These are phyloP conservation scores for Nematopogon swammerdamellus DNA, from an alignment of 2,888 invertebrate species.

Conservation along the genomic window DNA sequence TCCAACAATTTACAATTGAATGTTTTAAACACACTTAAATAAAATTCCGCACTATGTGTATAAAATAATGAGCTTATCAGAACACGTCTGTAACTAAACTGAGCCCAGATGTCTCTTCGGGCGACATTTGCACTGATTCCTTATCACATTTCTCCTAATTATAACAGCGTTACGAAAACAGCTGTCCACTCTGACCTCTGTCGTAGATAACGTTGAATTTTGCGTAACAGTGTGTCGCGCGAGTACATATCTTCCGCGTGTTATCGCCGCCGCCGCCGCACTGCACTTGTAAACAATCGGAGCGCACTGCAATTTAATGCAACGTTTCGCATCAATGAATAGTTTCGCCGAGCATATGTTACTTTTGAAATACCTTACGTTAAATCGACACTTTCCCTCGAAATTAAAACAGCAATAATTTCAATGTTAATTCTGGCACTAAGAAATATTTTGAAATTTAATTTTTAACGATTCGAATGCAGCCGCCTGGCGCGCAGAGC, in stretches of 20 bases:
- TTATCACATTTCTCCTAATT: slow-evolving; percentile 39
- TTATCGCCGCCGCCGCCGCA: neutral
- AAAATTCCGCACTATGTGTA: no score
- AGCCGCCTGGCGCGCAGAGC: neutral
- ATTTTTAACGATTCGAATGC: neutral
- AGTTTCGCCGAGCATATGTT: neutral
- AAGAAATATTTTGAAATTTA: neutral
- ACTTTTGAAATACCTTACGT: neutral
- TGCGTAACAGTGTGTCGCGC: neutral
- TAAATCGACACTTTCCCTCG: neutral
- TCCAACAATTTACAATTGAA: no score
- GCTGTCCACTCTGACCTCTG: neutral
- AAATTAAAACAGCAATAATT: no score
- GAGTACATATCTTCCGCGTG: neutral
- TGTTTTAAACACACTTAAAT: no score
- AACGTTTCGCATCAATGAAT: neutral
- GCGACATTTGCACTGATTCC: slow-evolving; percentile 49
- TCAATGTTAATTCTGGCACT: neutral
- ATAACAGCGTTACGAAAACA: slow-evolving; percentile 10
- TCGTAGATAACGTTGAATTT: neutral
- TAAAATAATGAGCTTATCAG: neutral
- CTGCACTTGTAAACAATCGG: neutral
- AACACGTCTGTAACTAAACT: neutral
- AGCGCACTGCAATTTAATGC: neutral
- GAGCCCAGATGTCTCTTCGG: slow-evolving; percentile 2